Percentiles rank a stretch among this genome's conserved stretches.
Conservation (phyloP, 1,140 invertebrate species). For the Aethina tumida region DNA sequence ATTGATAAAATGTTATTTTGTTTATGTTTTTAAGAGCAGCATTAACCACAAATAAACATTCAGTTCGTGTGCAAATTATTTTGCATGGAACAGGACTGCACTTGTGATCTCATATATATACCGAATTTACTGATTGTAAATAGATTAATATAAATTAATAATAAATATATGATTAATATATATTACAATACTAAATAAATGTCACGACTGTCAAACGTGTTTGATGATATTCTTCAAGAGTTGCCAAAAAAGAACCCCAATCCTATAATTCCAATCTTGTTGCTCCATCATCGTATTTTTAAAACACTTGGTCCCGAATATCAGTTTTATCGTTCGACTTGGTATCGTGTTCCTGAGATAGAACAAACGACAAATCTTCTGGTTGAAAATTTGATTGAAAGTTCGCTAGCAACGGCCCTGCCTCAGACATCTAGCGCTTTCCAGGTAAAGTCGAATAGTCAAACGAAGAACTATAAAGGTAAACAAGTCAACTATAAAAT, state of each 20-base stretch:
- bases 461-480: neutral
- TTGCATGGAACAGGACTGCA: no score
- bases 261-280: neutral
- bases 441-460: neutral
- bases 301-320: neutral
- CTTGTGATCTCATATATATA: no score
- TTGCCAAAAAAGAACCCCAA: neutral
- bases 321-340: neutral
- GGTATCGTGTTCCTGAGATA: conserved; percentile 1
- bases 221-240: neutral
- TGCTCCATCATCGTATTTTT: neutral
- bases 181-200: no score
- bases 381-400: conserved; percentile 2
- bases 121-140: no score
- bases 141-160: no score
- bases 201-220: neutral
- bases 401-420: neutral
- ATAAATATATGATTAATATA: no score
- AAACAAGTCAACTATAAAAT: no score
- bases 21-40: no score
- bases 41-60: no score
- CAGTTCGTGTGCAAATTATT: no score
- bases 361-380: neutral
- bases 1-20: no score
- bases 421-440: neutral